A percentile compares a stretch with the other conserved stretches of the same genome.
Evolutionary conservation across 64 coral and sea anemone genomes (phyloP).

Genomic region (Cladopsammia gracilis): DNA sequence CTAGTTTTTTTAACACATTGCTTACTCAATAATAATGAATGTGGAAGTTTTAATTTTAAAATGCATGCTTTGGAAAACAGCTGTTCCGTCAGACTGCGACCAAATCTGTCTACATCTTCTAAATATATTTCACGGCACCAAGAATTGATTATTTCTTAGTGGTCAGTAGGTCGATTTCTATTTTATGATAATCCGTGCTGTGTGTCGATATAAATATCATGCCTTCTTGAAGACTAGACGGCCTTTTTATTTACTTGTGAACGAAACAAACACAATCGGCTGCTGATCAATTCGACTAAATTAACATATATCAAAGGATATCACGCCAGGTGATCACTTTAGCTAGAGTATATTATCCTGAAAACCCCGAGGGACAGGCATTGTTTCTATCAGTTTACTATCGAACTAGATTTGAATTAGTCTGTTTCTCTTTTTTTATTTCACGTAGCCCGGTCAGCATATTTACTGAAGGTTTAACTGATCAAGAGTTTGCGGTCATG

Average conservation of each 20-base stretch:
- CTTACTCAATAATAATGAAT: too few relatives aligned
- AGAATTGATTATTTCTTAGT: too few relatives aligned
- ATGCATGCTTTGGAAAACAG: too few relatives aligned
- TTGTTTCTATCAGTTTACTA: not conserved
- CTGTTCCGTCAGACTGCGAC: too few relatives aligned
- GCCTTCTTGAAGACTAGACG: not conserved
- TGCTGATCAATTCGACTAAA: slow-evolving; percentile 8
- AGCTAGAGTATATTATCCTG: not conserved
- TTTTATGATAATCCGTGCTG: not conserved
- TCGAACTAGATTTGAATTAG: not conserved
- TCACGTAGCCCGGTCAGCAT: not conserved
- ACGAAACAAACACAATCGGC: not conserved
- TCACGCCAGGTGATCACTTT: slow-evolving; percentile 10
- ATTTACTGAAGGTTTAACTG: not conserved
- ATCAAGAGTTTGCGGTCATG: slow-evolving; percentile 11
- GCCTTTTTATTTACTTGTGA: not conserved
- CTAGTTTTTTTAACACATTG: too few relatives aligned
- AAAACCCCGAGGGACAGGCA: not conserved
- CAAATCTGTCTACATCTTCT: too few relatives aligned
- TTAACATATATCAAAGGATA: not conserved
- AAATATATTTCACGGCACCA: too few relatives aligned
- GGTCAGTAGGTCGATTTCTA: too few relatives aligned
- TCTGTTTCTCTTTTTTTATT: too few relatives aligned
- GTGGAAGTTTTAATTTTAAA: too few relatives aligned
- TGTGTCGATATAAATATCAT: not conserved